Evolutionary conservation across 2,888 invertebrate species (phyloP).

Genomic region (Drosophila differens): DNA sequence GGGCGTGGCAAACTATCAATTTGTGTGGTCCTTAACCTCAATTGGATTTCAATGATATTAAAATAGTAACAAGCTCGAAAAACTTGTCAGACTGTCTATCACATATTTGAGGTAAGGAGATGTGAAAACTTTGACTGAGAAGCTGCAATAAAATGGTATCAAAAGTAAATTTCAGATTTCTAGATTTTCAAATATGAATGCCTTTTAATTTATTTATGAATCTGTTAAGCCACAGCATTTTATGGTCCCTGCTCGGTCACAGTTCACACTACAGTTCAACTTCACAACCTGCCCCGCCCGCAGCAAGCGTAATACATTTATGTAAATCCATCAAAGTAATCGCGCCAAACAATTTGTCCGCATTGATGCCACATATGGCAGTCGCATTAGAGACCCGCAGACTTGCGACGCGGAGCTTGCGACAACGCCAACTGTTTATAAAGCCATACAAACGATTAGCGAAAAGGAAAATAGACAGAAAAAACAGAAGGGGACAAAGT

Average conservation of each 20-base stretch:
- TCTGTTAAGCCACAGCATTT: constrained; percentile 5
- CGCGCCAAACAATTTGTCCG: constrained; percentile 52
- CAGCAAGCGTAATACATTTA: not conserved
- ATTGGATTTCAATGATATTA: constrained; percentile 6
- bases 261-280: not conserved
- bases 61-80: not conserved
- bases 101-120: not conserved
- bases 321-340: constrained; percentile 42
- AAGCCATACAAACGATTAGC: constrained; percentile 62
- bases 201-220: constrained; percentile 1
- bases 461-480: constrained; percentile 26
- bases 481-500: not conserved
- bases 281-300: not conserved
- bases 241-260: not conserved
- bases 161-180: not conserved
- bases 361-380: constrained; percentile 44
- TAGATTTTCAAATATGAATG: not conserved
- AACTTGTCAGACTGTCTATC: not conserved
- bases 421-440: constrained; percentile 51
- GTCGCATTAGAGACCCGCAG: constrained; percentile 49
- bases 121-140: not conserved
- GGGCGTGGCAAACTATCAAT: constrained; percentile 35
- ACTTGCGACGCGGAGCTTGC: constrained; percentile 23
- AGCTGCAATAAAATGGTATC: not conserved
- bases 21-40: constrained; percentile 21